Conservation (phyloP, 2,888 invertebrate species). For the Conops quadrifasciatus region DNA sequence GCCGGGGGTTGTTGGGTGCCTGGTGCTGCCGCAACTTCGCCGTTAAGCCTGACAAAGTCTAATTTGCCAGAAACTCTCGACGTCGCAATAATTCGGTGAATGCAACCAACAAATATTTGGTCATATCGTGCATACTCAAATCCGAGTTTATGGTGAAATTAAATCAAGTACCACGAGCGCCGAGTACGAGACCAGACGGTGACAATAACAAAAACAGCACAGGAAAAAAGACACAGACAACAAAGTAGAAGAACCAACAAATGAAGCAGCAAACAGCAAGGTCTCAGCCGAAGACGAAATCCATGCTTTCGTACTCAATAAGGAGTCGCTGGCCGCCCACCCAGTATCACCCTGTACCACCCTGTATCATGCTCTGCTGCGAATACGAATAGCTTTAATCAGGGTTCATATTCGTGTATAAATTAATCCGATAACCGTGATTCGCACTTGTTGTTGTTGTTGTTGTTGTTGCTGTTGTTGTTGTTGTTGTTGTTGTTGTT, state of each 20-base stretch:
- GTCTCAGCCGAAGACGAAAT: neutral
- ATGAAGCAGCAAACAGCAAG: too few species aligned
- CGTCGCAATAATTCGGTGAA: slow-evolving; percentile 23
- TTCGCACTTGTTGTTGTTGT: slow-evolving; percentile 39
- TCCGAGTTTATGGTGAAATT: slow-evolving; percentile 40
- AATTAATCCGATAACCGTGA: slow-evolving; percentile 42
- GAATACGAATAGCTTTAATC: slow-evolving; percentile 9
- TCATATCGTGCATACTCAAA: slow-evolving; percentile 40
- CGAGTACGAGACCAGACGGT: slow-evolving; percentile 25
- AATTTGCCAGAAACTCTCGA: slow-evolving; percentile 36
- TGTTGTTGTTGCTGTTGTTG: neutral
- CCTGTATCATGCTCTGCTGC: neutral
- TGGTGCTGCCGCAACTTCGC: neutral
- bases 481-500: neutral
- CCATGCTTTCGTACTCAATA: neutral
- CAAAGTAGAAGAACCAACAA: too few species aligned
- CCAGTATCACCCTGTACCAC: neutral
- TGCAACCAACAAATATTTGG: slow-evolving; percentile 38
- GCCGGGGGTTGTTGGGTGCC: neutral
- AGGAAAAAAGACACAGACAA: too few species aligned
- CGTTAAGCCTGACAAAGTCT: slow-evolving; percentile 37
- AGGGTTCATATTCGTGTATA: slow-evolving; percentile 28
- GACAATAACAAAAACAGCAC: slow-evolving; percentile 13
- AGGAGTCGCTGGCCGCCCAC: neutral
- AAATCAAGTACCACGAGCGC: slow-evolving; percentile 25